Conservation (phyloP, 2,797 vertebrate genomes). For the Phoebastria nigripes region DNA sequence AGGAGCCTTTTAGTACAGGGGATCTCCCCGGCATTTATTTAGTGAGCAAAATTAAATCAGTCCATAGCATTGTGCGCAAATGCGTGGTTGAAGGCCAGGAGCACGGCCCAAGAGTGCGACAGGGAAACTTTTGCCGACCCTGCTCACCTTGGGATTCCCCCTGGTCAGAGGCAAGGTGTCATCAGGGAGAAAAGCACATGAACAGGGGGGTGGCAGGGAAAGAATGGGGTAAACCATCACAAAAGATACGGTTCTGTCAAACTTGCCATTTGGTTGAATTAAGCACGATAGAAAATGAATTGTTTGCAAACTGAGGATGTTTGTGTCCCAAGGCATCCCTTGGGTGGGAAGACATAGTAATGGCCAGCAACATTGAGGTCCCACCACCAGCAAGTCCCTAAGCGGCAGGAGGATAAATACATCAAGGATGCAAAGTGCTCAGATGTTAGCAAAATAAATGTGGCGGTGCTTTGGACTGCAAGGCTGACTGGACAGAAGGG, state of each 20-base stretch:
- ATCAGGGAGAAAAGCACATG: background rate
- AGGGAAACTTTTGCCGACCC: background rate
- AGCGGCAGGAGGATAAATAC: background rate
- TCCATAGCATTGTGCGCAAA: background rate
- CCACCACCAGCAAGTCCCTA: background rate
- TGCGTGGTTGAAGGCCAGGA: background rate
- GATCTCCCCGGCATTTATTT: background rate
- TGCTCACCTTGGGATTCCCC: background rate
- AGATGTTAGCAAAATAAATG: background rate
- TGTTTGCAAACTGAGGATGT: background rate
- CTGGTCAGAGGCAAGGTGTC: background rate
- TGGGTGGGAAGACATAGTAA: background rate
- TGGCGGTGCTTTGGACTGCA: background rate
- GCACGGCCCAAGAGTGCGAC: background rate
- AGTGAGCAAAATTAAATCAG: background rate
- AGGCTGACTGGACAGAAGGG: background rate
- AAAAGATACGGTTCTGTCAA: background rate
- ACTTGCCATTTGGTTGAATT: background rate
- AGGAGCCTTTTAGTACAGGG: background rate
- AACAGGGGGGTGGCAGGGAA: background rate
- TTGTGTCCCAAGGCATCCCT: background rate
- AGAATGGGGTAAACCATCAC: background rate
- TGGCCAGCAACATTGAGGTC: background rate
- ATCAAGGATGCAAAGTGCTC: background rate
- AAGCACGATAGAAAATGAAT: background rate